Conservation (phyloP, 2,113 vertebrate species). For the Excalfactoria chinensis region DNA sequence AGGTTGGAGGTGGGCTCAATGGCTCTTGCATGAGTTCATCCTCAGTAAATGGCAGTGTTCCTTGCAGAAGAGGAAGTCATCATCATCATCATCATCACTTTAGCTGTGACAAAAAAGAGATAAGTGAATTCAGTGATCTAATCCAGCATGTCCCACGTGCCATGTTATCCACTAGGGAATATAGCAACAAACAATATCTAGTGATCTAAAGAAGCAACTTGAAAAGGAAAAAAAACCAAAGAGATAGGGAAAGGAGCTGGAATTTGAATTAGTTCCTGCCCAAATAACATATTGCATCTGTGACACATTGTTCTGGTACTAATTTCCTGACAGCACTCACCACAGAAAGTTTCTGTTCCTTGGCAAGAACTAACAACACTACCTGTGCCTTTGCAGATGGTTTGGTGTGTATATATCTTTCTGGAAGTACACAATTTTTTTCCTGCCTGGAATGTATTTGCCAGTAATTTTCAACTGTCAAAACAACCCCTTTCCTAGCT, state of each 20-base stretch:
- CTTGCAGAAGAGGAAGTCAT: not conserved
- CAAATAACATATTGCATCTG: not conserved
- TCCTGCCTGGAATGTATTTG: not conserved
- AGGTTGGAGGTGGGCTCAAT: not conserved
- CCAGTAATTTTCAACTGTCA: conserved; percentile 53
- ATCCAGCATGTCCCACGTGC: not conserved
- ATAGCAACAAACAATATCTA: not conserved
- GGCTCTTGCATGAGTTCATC: not conserved
- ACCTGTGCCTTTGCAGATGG: conserved; percentile 49
- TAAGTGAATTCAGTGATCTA: not conserved
- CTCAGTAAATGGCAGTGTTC: not conserved
- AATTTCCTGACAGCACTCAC: conserved; percentile 5
- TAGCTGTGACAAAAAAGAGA: not conserved
- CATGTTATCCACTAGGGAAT: not conserved
- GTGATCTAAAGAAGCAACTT: not conserved
- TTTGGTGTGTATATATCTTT: not conserved
- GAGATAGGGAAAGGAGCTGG: not conserved
- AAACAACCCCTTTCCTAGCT: conserved; percentile 30
- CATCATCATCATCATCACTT: not conserved
- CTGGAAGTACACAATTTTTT: conserved; percentile 29
- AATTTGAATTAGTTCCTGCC: not conserved
- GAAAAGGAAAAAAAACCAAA: not conserved
- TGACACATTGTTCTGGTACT: conserved; percentile 40
- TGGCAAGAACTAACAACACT: conserved; percentile 20
- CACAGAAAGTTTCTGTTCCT: not conserved